A percentile compares a stretch with the other conserved stretches of the same genome.
These are phyloP conservation scores for Falco peregrinus DNA, from an alignment of 2,797 vertebrate genomes.

Conservation along the genomic window DNA sequence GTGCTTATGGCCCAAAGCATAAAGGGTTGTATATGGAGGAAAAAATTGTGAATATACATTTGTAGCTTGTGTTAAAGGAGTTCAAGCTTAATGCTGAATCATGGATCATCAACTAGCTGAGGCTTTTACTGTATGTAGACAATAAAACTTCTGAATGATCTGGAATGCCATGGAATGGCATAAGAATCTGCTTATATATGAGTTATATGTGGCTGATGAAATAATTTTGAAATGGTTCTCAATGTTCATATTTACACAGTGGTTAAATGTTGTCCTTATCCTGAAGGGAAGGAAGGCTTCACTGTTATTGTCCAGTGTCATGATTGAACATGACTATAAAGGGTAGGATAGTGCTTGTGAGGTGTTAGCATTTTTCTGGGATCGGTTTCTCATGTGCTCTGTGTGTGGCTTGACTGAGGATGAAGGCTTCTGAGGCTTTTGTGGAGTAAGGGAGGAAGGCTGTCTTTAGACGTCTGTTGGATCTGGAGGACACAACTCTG, in stretches of 20 bases:
- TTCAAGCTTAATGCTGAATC: not conserved
- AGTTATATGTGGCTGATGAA: not conserved
- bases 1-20: not conserved
- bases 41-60: fast-evolving
- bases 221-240: not conserved
- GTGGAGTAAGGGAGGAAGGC: not conserved
- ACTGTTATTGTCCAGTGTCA: not conserved
- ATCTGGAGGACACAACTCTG: not conserved
- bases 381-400: not conserved
- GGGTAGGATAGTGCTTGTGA: not conserved
- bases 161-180: not conserved
- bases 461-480: not conserved
- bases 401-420: not conserved
- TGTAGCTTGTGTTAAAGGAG: not conserved
- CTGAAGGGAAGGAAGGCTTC: not conserved
- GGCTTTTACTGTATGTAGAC: not conserved
- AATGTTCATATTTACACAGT: not conserved
- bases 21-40: not conserved
- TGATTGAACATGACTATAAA: not conserved
- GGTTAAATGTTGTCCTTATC: not conserved
- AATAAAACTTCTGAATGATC: not conserved
- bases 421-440: not conserved
- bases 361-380: not conserved
- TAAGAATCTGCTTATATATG: not conserved
- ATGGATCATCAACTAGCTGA: not conserved